Percentiles rank a stretch among this genome's conserved stretches.
phyloP scores from a whole-genome alignment of 2,113 vertebrate species.

The Lycaon pictus region DNA sequence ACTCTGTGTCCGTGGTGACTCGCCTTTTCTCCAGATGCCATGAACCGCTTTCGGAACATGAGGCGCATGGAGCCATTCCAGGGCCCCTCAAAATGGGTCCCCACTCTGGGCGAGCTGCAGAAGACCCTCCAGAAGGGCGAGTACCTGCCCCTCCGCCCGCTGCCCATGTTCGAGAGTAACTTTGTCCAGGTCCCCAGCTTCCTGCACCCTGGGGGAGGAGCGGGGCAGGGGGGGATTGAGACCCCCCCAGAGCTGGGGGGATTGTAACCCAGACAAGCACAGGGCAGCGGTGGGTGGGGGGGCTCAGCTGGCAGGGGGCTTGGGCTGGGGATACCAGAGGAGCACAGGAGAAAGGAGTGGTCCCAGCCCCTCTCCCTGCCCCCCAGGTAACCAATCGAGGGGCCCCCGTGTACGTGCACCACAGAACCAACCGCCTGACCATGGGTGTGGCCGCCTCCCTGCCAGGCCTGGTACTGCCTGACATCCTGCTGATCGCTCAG shows the following conservation, averaged over 20 bases:
- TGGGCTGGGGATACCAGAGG: background rate
- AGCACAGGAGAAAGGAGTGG: background rate
- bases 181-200: slow-evolving; percentile 78
- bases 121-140: slow-evolving; percentile 77
- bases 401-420: slow-evolving; percentile 68
- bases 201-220: background rate
- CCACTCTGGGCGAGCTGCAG: slow-evolving; percentile 75
- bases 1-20: too few relatives aligned
- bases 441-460: slow-evolving; percentile 79
- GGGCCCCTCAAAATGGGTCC: slow-evolving; percentile 55
- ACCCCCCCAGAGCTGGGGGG: background rate
- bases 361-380: slow-evolving; percentile 35
- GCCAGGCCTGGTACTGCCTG: slow-evolving; percentile 70
- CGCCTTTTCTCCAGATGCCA: background rate
- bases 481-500: slow-evolving; percentile 79
- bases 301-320: background rate
- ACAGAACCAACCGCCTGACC: slow-evolving; percentile 71
- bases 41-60: slow-evolving; percentile 51
- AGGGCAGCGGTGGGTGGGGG: background rate
- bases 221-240: background rate
- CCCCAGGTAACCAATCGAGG: slow-evolving; percentile 81
- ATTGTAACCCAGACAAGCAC: background rate
- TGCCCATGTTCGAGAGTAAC: slow-evolving; percentile 84
- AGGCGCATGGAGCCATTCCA: background rate
- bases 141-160: slow-evolving; percentile 74